phyloP scores from a whole-genome alignment of 1,140 invertebrate species.

The Drosophila ogumai region DNA sequence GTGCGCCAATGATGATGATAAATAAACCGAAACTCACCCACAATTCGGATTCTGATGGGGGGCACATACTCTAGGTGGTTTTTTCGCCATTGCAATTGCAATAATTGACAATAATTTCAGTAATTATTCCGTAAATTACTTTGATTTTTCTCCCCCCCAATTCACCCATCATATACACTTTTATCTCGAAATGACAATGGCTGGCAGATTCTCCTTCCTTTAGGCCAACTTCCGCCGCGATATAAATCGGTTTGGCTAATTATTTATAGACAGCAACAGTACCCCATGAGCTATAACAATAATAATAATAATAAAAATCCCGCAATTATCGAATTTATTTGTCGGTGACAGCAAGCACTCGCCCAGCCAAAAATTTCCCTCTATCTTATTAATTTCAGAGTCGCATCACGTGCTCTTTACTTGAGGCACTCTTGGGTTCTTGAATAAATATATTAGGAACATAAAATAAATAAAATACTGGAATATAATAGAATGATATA shows the following conservation, averaged over 20 bases:
- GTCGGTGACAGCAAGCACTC: neutral
- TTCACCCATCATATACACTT: slow-evolving; percentile 10
- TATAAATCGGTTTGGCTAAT: slow-evolving; percentile 29
- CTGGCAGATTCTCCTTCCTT: slow-evolving; percentile 1
- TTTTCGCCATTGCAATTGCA: slow-evolving; percentile 65
- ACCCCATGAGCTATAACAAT: slow-evolving; percentile 3
- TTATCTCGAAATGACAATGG: slow-evolving; percentile 19
- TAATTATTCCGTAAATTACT: slow-evolving; percentile 74
- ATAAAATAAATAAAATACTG: neutral
- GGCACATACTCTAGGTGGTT: neutral
- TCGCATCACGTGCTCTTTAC: slow-evolving; percentile 56
- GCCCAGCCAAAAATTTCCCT: slow-evolving; percentile 14
- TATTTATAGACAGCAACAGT: slow-evolving; percentile 14
- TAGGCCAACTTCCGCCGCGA: slow-evolving; percentile 12
- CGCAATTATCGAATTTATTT: slow-evolving; percentile 41
- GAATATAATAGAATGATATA: neutral
- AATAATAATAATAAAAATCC: slow-evolving; percentile 55
- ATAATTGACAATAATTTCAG: slow-evolving; percentile 79
- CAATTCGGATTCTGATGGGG: slow-evolving; percentile 14
- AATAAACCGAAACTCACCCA: slow-evolving; percentile 27
- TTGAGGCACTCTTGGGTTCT: neutral
- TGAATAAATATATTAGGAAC: neutral
- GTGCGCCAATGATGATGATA: slow-evolving; percentile 26
- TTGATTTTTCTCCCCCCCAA: slow-evolving; percentile 48
- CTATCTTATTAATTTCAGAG: slow-evolving; percentile 29